Percentiles rank a stretch among this genome's conserved stretches.
These are phyloP conservation scores for Trichoplusia ni DNA, from an alignment of 1,140 invertebrate species.

Conservation along the genomic window DNA sequence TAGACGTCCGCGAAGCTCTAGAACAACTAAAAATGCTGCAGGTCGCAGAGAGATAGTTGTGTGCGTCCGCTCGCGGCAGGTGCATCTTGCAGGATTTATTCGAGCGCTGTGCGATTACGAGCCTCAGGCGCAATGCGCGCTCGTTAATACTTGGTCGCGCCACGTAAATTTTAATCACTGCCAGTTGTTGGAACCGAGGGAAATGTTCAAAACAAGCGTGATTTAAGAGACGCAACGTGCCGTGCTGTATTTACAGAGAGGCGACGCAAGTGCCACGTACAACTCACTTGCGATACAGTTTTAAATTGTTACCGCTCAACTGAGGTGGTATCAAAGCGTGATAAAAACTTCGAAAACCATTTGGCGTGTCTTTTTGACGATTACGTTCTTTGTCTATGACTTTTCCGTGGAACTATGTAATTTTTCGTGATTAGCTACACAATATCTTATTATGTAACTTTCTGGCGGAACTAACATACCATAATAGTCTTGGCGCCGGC, in stretches of 20 bases:
- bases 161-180: constrained; percentile 80
- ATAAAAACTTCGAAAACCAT: neutral
- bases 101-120: constrained; percentile 63
- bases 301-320: neutral
- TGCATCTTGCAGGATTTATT: constrained; percentile 78
- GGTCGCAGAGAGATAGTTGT: constrained; percentile 29
- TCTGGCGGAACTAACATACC: neutral
- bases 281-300: constrained; percentile 2
- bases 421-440: neutral
- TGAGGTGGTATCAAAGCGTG: neutral
- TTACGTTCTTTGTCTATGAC: neutral
- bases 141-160: constrained; percentile 77
- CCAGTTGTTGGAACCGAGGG: constrained; percentile 72
- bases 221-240: constrained; percentile 69
- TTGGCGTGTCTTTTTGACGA: neutral
- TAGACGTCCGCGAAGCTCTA: constrained; percentile 28
- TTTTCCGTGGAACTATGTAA: neutral
- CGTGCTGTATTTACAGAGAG: constrained; percentile 55
- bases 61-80: no score
- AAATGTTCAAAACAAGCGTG: constrained; percentile 74
- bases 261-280: constrained; percentile 28
- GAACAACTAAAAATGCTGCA: constrained; percentile 44
- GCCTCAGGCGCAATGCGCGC: constrained; percentile 59
- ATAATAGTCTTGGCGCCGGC: neutral
- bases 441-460: constrained; percentile 5